phyloP scores from a whole-genome alignment of 64 coral and sea anemone genomes.

The Montipora foliosa region DNA sequence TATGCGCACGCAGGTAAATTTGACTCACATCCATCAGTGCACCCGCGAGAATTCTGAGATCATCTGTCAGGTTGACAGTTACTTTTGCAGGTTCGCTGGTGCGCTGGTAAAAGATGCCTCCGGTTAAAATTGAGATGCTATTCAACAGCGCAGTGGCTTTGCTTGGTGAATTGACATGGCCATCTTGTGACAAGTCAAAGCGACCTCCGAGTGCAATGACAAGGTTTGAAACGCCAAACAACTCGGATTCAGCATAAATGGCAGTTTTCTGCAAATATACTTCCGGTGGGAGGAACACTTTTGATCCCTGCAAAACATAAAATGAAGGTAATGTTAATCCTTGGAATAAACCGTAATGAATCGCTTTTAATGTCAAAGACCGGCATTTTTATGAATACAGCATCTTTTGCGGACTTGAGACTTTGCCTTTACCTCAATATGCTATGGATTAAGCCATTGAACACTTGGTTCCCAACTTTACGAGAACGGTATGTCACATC shows the following conservation, averaged over 20 bases:
- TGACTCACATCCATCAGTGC: slow-evolving; percentile 83
- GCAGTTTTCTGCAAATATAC: slow-evolving; percentile 73
- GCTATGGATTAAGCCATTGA: too few relatives aligned
- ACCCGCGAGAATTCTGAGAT: slow-evolving; percentile 88
- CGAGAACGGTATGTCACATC: too few relatives aligned
- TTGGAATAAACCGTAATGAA: too few relatives aligned
- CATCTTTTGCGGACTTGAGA: too few relatives aligned
- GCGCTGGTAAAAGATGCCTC: slow-evolving; percentile 80
- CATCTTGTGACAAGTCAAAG: slow-evolving; percentile 72
- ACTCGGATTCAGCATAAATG: slow-evolving; percentile 53
- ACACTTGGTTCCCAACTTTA: too few relatives aligned
- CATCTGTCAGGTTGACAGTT: slow-evolving; percentile 51
- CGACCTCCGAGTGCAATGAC: slow-evolving; percentile 60
- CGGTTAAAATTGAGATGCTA: slow-evolving; percentile 80
- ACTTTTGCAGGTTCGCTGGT: slow-evolving; percentile 45
- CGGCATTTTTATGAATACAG: too few relatives aligned
- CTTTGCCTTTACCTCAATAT: too few relatives aligned
- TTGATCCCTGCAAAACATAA: slow-evolving; percentile 60
- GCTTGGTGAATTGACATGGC: slow-evolving; percentile 61
- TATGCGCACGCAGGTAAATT: slow-evolving; percentile 66
- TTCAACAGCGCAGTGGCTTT: slow-evolving; percentile 42
- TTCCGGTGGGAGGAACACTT: slow-evolving; percentile 65
- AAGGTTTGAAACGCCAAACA: slow-evolving; percentile 79
- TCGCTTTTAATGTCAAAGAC: too few relatives aligned
- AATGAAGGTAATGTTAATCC: neutral